Evolutionary conservation across 37 sponge, comb jelly and placozoan genomes (phyloP).

Genomic region (Corticium candelabrum): DNA sequence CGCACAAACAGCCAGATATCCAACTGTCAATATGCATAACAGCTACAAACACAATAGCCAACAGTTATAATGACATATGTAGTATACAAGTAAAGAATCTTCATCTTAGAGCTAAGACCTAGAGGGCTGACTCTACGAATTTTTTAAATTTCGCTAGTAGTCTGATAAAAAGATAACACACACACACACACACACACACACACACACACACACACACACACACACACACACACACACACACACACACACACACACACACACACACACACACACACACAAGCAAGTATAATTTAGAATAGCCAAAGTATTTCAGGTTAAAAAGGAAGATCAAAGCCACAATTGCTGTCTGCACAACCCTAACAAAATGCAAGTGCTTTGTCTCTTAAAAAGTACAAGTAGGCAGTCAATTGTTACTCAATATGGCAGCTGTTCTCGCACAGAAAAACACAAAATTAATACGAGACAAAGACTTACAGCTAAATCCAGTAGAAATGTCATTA

Average conservation of each 20-base stretch:
- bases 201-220: neutral
- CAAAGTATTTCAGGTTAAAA: neutral
- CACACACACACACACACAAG: conserved; percentile 6
- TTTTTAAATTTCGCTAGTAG: too few relatives aligned
- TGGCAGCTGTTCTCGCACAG: too few relatives aligned
- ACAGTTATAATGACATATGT: neutral
- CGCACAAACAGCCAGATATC: conserved; percentile 85
- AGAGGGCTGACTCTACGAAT: too few relatives aligned
- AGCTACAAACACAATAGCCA: conserved; percentile 18
- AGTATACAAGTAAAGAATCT: neutral
- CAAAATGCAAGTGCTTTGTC: too few relatives aligned
- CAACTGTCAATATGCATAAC: conserved; percentile 61
- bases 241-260: conserved; percentile 1
- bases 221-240: neutral
- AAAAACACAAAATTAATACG: too few relatives aligned
- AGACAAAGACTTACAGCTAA: too few relatives aligned
- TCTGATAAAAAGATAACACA: neutral
- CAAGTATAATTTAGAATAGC: neutral
- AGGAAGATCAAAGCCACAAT: neutral
- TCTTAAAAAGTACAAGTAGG: too few relatives aligned
- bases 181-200: neutral
- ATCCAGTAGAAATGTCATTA: too few relatives aligned
- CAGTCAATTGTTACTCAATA: too few relatives aligned
- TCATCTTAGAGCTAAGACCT: too few relatives aligned
- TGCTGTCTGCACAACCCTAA: too few relatives aligned